phyloP scores from a whole-genome alignment of 2,113 vertebrate species.

The Eleginops maclovinus region DNA sequence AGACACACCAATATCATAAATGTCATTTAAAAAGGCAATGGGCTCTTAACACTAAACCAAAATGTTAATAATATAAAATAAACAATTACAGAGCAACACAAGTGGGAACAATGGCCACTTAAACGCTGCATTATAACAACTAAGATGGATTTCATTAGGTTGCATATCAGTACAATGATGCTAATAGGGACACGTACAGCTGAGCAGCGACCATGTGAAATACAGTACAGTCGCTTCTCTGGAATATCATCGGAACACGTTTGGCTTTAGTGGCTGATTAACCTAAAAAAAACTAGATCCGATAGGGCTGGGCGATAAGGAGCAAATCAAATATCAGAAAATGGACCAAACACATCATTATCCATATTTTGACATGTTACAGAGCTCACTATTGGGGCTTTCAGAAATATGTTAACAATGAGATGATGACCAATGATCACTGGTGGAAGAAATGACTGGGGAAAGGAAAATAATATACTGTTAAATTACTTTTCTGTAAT shows the following conservation, averaged over 20 bases:
- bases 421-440: no score
- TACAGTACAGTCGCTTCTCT: neutral
- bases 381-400: no score
- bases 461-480: no score
- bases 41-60: no score
- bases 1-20: neutral
- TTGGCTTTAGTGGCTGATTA: neutral
- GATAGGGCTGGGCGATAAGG: no score
- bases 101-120: neutral
- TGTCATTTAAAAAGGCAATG: neutral
- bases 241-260: neutral
- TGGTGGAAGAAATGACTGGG: no score
- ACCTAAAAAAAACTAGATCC: neutral
- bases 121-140: neutral
- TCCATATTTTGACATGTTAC: no score
- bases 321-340: no score
- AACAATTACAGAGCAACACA: neutral
- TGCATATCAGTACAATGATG: neutral
- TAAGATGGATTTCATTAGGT: conserved; percentile 2
- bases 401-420: no score
- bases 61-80: no score
- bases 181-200: neutral
- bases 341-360: no score
- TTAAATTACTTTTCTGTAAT: no score
- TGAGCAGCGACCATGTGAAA: neutral